These are phyloP conservation scores for Polymixis lichenea DNA, from an alignment of 2,888 invertebrate genomes.

Conservation along the genomic window DNA sequence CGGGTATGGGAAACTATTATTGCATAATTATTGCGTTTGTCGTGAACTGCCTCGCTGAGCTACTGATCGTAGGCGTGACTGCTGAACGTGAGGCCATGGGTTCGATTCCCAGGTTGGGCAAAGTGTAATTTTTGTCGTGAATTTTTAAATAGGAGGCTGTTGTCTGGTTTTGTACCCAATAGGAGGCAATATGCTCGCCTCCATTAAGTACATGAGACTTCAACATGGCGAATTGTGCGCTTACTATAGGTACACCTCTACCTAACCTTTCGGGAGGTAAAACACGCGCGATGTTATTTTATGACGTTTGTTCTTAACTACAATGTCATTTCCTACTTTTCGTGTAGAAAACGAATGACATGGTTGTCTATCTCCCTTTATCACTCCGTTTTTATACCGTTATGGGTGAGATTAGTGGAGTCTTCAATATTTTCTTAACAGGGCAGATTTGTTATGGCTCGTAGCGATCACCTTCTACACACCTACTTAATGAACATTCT, in stretches of 20 bases:
- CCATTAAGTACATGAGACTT: not conserved
- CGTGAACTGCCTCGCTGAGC: not conserved
- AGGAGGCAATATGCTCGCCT: too few species aligned
- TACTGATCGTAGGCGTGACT: not conserved
- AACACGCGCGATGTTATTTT: not conserved
- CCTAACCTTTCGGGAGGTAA: not conserved
- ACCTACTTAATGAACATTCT: not conserved
- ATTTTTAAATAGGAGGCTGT: too few species aligned
- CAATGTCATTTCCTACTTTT: not conserved
- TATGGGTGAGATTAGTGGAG: not conserved
- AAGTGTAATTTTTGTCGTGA: not conserved
- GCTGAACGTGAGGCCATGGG: not conserved
- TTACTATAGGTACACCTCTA: not conserved
- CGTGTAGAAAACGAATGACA: not conserved
- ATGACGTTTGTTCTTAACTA: not conserved
- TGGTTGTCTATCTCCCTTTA: too few species aligned
- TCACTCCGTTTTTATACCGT: not conserved
- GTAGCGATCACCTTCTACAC: not conserved
- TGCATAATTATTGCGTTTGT: not conserved
- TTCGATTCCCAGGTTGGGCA: not conserved
- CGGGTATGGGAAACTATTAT: not conserved
- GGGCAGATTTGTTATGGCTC: not conserved
- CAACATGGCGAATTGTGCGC: not conserved
- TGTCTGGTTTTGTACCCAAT: not conserved
- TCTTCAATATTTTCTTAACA: not conserved